These are phyloP conservation scores for Paragorgia papillata DNA, from an alignment of 92 coral and sea anemone genomes.

Conservation along the genomic window DNA sequence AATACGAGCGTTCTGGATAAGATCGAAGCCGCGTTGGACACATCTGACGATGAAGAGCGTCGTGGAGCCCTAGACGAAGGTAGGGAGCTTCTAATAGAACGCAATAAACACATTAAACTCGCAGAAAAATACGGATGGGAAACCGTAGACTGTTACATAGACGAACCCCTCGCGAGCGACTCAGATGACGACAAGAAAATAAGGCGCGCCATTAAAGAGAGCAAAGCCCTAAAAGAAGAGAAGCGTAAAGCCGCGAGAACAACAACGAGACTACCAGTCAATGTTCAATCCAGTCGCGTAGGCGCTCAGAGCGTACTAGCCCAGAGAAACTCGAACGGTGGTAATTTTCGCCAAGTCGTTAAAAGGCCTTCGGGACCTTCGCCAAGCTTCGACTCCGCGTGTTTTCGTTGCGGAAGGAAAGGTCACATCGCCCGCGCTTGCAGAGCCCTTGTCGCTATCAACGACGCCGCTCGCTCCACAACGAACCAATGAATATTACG, in stretches of 20 bases:
- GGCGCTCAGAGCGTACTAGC: no score
- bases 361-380: not conserved
- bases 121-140: no score
- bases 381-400: not conserved
- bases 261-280: no score
- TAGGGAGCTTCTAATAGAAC: conserved; percentile 53
- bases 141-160: conserved; percentile 20
- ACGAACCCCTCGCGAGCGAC: conserved; percentile 32
- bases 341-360: no score
- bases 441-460: not conserved
- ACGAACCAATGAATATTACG: no score
- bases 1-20: conserved; percentile 43
- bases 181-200: conserved; percentile 19
- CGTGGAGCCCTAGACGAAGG: conserved; percentile 15
- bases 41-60: conserved; percentile 23
- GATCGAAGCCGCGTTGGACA: conserved; percentile 37
- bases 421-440: conserved; percentile 49
- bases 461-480: not conserved
- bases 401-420: conserved; percentile 48
- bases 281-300: no score
- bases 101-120: conserved; percentile 54
- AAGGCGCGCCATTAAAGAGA: no score
- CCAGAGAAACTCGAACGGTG: no score
- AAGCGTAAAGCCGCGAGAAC: not conserved
- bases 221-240: no score